Conservation (phyloP, 2,113 vertebrate species). For the Lathamus discolor region DNA sequence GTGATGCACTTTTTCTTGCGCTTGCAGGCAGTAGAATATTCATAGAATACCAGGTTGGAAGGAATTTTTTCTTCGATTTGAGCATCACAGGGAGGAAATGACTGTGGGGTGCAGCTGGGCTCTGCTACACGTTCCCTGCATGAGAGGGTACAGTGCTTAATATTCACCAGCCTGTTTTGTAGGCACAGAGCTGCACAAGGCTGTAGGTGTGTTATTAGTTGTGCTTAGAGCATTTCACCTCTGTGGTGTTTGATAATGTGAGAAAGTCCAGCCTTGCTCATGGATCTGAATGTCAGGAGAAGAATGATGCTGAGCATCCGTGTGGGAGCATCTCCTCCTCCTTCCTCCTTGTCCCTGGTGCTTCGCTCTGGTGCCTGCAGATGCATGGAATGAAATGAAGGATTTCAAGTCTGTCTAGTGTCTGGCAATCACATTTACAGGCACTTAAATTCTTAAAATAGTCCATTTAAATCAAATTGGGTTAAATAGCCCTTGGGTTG, state of each 20-base stretch:
- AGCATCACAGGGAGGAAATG: background rate
- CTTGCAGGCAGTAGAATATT: background rate
- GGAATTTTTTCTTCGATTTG: background rate
- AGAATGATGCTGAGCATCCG: background rate
- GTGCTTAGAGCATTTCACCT: background rate
- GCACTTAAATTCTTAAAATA: background rate
- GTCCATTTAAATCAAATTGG: background rate
- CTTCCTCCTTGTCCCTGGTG: background rate
- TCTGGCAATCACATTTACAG: background rate
- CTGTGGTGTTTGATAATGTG: accelerated
- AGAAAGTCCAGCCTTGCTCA: background rate
- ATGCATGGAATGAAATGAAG: background rate
- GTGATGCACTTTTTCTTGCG: accelerated
- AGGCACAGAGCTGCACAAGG: background rate
- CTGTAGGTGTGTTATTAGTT: too few relatives aligned
- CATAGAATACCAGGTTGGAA: background rate
- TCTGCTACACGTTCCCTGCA: background rate
- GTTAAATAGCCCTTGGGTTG: background rate
- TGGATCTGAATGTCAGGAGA: background rate
- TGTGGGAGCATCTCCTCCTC: background rate
- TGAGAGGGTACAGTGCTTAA: background rate
- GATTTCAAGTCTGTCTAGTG: background rate
- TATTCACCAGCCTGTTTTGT: accelerated
- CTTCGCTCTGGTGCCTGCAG: background rate
- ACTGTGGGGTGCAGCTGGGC: background rate